Conservation (phyloP, 2,797 vertebrate genomes). For the Anguilla marmorata region DNA sequence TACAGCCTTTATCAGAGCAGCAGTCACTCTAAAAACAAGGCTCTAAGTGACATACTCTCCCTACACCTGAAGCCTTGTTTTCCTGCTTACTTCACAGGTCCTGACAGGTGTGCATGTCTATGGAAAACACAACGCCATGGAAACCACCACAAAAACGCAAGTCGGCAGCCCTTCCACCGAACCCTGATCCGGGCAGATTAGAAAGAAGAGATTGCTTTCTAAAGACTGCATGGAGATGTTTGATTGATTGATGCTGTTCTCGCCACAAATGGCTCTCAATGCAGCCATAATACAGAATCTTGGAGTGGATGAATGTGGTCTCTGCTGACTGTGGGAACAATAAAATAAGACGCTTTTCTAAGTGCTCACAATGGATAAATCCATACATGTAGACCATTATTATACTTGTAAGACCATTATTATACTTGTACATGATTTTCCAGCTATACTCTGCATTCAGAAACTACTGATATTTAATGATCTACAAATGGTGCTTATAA, state of each 20-base stretch:
- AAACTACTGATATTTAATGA: not conserved
- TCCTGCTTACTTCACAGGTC: constrained; percentile 43
- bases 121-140: constrained; percentile 35
- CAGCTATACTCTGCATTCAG: not conserved
- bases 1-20: not conserved
- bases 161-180: not conserved
- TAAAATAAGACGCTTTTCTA: not conserved
- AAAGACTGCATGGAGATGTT: not conserved
- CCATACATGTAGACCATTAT: not conserved
- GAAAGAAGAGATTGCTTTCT: not conserved
- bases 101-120: constrained; percentile 37
- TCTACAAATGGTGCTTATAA: not conserved
- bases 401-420: not conserved
- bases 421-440: not conserved
- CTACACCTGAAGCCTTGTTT: not conserved
- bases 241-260: not conserved
- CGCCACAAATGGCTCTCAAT: not conserved
- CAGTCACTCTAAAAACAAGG: not conserved
- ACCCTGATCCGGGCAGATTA: not conserved
- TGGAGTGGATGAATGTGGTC: not conserved
- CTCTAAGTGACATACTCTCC: not conserved
- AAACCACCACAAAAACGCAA: constrained; percentile 33
- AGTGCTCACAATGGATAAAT: not conserved
- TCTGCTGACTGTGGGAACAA: not conserved
- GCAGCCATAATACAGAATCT: not conserved